Base-by-base conservation (phyloP, 2,797 vertebrate species). In the Vultur gryphus region DNA sequence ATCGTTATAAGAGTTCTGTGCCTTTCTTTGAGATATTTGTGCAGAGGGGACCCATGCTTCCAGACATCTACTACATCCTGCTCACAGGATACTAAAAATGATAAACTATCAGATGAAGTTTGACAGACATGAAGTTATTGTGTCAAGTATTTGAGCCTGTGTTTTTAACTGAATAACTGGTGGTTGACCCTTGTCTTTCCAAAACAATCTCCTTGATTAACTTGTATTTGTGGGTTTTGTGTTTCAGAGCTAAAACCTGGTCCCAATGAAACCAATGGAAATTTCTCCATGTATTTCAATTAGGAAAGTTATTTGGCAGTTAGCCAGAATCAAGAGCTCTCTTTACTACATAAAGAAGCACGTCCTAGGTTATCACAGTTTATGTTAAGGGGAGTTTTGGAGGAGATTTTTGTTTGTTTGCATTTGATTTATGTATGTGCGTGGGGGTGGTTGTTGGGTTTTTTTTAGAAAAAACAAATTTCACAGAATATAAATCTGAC, bases 241-340 rank as follows among this genome's bases (percentile, higher is more conserved):
- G 44, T 78, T 91, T 88, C 85, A 91, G 82, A 81, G 25, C 43
- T 89, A 89, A 94, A 95, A 89, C 28, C 46, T 21, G 54, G 82
- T 90, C 61, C 29, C 46, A 88, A 6, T 67, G 54, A 93, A 95
- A 58, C 16, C 84, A 87, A 52, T 61, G 35, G 46, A 84, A 76
- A 37, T n/a, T 20, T 61, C 91, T 76, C 48, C 28, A 55, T 82
- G 81, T 88, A 65, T 93, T 95, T 94, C 54, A 55, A 64, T 66
- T 69, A 76, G 79, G 62, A 66, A 88, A 70, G 77, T 84, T 88
- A 86, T 78, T 91, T 96, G 87, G 73, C 83, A 51, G 57, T 46
- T 69, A 84, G 54, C 76, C 87, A 93, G 65, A 93, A 95, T 61
- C 72, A 96, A 90, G 8, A 65, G 37, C 26, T 81, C 51, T 89